Evolutionary conservation across 1,140 invertebrate species (phyloP), one percentile per base, ranked within the genome.

Genomic region (Cheumatopsyche charites): DNA sequence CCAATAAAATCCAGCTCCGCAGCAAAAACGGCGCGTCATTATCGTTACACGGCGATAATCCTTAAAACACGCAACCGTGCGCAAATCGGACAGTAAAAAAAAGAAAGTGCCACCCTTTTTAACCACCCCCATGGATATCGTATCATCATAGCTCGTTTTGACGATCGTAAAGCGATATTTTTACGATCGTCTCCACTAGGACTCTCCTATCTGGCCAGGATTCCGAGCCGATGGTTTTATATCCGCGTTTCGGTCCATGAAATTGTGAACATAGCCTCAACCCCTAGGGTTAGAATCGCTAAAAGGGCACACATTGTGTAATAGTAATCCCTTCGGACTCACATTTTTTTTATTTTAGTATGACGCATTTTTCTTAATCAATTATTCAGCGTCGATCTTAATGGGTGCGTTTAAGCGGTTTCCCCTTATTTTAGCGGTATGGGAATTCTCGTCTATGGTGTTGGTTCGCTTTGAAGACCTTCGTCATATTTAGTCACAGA

Each of bases 101-200:
- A 36, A 36, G 29, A 36, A 36, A 36, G 29, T 36, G 29, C 29
- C 29, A 36, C 29, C 29, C 29, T n/a, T n/a, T 26, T 52, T 49
- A 17, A 26, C 15, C 11, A 6, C 29, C n/a, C 55, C 15, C 26
- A 52, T 67, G 43, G 29, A 45, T 7, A 17, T 25, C 45, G 3
- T 66, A 67, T 49, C 23, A 67, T 70, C 67, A 61, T 52, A 73
- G 68, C 62, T 69, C 69, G 69, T 71, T 76, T 76, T 76, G 74
- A 73, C 67, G 74, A 76, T 76, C 74, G 71, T 76, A 76, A 76
- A 76, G 73, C 73, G 73, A 76, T 76, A 67, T 62, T 73, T 76
- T 76, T 76, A 76, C 71, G 74, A 76, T 45, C 52, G 25, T 43
- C 23, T 58, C 17, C 55, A 15, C 26, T 47, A 36, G 43, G 43